A percentile compares a stretch with the other conserved stretches of the same genome.
Evolutionary conservation across 2,888 invertebrate genomes (phyloP).

Genomic region (Himalopsyche anomala): DNA sequence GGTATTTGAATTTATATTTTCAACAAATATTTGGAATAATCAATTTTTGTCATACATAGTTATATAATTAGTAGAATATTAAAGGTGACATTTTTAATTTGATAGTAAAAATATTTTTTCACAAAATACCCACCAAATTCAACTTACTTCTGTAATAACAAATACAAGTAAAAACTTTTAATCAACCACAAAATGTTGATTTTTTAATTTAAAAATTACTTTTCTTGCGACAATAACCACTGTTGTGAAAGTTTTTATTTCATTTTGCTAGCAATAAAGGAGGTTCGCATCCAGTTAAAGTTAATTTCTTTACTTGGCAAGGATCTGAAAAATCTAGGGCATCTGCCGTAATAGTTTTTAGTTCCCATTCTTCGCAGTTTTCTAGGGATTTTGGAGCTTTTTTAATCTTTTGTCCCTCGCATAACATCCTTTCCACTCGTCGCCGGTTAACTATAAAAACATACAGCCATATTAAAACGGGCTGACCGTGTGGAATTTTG

Average conservation of each 20-base stretch:
- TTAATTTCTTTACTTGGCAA: neutral
- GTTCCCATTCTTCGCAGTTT: slow-evolving; percentile 10
- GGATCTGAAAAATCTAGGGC: neutral
- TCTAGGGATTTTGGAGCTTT: neutral
- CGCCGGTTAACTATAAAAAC: slow-evolving; percentile 54
- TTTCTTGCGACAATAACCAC: neutral
- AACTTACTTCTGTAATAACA: too few relatives aligned
- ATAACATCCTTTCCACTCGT: slow-evolving; percentile 31
- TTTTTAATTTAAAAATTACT: too few relatives aligned
- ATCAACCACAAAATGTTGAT: too few relatives aligned
- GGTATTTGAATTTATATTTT: too few relatives aligned
- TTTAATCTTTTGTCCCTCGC: slow-evolving; percentile 42
- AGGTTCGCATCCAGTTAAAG: slow-evolving; percentile 2
- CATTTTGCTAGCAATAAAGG: neutral
- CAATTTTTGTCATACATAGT: too few relatives aligned
- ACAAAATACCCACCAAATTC: too few relatives aligned
- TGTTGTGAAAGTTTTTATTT: neutral
- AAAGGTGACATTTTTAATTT: too few relatives aligned
- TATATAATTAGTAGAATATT: too few relatives aligned
- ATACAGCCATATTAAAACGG: slow-evolving; percentile 51
- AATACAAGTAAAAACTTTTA: too few relatives aligned
- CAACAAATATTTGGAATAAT: too few relatives aligned
- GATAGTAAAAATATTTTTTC: too few relatives aligned
- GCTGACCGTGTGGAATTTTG: slow-evolving; percentile 48
- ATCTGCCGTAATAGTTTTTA: slow-evolving; percentile 23